Evolutionary conservation across 2,888 invertebrate genomes (phyloP).

Genomic region (Hirtodrosophila confusa): DNA sequence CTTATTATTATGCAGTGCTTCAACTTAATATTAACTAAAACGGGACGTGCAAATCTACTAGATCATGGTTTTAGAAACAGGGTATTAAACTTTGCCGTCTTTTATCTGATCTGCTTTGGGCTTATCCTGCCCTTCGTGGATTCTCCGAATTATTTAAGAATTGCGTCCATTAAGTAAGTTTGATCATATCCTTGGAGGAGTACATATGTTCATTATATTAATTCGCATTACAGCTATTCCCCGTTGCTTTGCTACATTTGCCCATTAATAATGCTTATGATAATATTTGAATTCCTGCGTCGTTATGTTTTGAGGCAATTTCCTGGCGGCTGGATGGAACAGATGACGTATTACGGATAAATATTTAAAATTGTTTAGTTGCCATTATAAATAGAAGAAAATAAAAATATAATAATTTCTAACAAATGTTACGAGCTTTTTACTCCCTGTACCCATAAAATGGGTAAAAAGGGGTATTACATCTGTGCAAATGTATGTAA

Average conservation of each 20-base stretch:
- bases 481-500: too few relatives aligned
- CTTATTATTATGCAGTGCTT: slow-evolving; percentile 48
- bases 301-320: slow-evolving; percentile 42
- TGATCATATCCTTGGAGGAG: too few relatives aligned
- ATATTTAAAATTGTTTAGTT: not conserved
- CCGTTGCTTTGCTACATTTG: slow-evolving; percentile 18
- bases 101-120: slow-evolving; percentile 32
- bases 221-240: slow-evolving; percentile 18
- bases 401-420: too few relatives aligned
- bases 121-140: slow-evolving; percentile 5
- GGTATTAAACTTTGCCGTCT: slow-evolving; percentile 15
- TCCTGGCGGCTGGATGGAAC: slow-evolving; percentile 50
- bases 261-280: slow-evolving; percentile 27
- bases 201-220: too few relatives aligned
- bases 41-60: slow-evolving; percentile 40
- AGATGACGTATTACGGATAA: slow-evolving; percentile 13
- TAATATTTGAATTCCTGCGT: slow-evolving; percentile 37
- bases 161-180: slow-evolving; percentile 36
- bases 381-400: too few relatives aligned
- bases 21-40: slow-evolving; percentile 50
- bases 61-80: slow-evolving; percentile 54
- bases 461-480: too few relatives aligned
- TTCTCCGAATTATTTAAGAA: not conserved
- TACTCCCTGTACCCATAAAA: too few relatives aligned
- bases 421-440: too few relatives aligned